Evolutionary conservation across 1,140 invertebrate genomes (phyloP).

Genomic region (Drosophila tropicalis): DNA sequence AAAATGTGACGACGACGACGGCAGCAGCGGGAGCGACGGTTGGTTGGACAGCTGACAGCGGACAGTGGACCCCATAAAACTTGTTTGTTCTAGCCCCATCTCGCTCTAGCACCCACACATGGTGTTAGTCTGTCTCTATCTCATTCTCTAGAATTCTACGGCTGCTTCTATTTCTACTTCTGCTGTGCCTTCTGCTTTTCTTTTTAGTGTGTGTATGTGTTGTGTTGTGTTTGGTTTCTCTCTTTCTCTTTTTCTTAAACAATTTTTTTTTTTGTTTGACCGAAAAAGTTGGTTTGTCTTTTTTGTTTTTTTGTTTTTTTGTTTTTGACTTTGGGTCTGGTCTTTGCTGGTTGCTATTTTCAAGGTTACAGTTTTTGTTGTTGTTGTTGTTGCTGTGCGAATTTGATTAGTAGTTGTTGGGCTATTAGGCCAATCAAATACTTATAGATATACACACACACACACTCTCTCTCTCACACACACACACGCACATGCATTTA

Average conservation of each 20-base stretch:
- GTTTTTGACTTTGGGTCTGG: conserved; percentile 40
- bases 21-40: not conserved
- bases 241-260: conserved; percentile 10
- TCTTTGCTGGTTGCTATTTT: conserved; percentile 66
- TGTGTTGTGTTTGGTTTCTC: not conserved
- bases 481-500: not conserved
- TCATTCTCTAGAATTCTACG: conserved; percentile 1
- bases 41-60: not conserved
- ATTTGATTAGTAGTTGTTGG: conserved; percentile 9
- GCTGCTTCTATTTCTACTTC: not conserved
- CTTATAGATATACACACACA: conserved; percentile 48
- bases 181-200: not conserved
- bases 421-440: conserved; percentile 1
- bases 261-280: conserved; percentile 2
- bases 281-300: not conserved
- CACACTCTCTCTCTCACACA: conserved; percentile 12
- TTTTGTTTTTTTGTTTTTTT: conserved; percentile 17
- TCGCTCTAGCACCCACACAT: not conserved
- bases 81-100: conserved; percentile 8
- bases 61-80: conserved; percentile 2
- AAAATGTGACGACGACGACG: not conserved
- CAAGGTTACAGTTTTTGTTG: conserved; percentile 72
- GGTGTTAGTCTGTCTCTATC: not conserved
- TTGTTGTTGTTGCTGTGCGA: not conserved
- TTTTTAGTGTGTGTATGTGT: not conserved